A percentile compares a stretch with the other conserved stretches of the same genome.
phyloP scores from a whole-genome alignment of 1,140 invertebrate species.

The Artemia franciscana region DNA sequence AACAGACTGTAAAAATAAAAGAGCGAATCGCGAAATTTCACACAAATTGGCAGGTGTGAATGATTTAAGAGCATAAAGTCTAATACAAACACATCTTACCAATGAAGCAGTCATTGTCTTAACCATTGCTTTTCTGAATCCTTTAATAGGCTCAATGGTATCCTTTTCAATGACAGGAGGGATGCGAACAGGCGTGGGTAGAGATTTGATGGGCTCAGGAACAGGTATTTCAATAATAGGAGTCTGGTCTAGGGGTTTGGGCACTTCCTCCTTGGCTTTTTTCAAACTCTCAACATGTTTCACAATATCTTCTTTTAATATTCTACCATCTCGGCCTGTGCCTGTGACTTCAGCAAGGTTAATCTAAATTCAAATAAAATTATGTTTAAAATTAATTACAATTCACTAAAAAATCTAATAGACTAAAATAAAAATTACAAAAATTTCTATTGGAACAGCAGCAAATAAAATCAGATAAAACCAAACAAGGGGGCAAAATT shows the following conservation, averaged over 20 bases:
- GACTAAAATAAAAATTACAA: no score
- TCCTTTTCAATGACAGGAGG: slow-evolving; percentile 14
- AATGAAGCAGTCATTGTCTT: slow-evolving; percentile 84
- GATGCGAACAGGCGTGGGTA: slow-evolving; percentile 8
- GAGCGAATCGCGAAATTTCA: no score
- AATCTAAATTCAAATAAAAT: no score
- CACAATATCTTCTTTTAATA: slow-evolving; percentile 88
- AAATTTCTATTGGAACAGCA: no score
- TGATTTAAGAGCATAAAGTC: no score
- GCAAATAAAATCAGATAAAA: no score
- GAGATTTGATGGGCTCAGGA: slow-evolving; percentile 4
- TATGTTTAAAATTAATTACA: no score
- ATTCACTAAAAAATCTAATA: no score
- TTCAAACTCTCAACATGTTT: slow-evolving; percentile 31
- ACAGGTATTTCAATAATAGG: not conserved
- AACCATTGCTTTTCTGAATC: slow-evolving; percentile 68
- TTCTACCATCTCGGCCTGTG: slow-evolving; percentile 68
- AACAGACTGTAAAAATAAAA: no score
- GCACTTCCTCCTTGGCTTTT: slow-evolving; percentile 1
- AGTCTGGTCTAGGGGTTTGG: not conserved
- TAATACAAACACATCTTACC: slow-evolving; percentile 33
- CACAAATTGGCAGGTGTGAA: no score
- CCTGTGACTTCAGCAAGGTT: slow-evolving; percentile 46
- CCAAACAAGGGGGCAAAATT: no score
- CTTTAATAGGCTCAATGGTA: slow-evolving; percentile 34